phyloP scores from a whole-genome alignment of 2,888 invertebrate genomes.

The Tribolium freemani region DNA sequence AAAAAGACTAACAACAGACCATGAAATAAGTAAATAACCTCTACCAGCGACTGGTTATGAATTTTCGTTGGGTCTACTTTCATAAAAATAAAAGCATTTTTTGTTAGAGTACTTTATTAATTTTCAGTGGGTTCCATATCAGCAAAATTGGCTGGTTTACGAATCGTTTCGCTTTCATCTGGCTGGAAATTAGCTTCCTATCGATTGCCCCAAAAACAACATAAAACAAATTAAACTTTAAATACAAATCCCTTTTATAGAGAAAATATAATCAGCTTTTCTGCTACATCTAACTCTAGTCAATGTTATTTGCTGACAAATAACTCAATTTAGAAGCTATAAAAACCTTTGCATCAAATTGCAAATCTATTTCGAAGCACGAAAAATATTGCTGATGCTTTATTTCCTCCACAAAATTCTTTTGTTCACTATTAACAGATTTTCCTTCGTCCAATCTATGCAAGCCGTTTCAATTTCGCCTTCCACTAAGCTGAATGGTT shows the following conservation, averaged over 20 bases:
- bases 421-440: no score
- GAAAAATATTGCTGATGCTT: not conserved
- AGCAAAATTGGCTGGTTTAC: not conserved
- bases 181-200: not conserved
- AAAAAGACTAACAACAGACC: no score
- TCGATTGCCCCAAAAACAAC: constrained; percentile 1
- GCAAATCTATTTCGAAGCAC: not conserved
- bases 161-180: constrained; percentile 23
- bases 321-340: constrained; percentile 15
- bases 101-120: not conserved
- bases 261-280: constrained; percentile 6
- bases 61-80: no score
- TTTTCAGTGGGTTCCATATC: constrained; percentile 1
- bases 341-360: not conserved
- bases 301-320: constrained; percentile 5
- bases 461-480: not conserved
- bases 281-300: not conserved
- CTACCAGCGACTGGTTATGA: no score
- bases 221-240: constrained; percentile 7
- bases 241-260: not conserved
- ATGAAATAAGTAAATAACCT: no score
- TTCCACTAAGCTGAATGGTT: constrained; percentile 12
- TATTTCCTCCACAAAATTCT: no score
- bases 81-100: no score
- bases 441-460: not conserved